phyloP scores from a whole-genome alignment of 2,797 vertebrate species.

The Parambassis ranga region DNA sequence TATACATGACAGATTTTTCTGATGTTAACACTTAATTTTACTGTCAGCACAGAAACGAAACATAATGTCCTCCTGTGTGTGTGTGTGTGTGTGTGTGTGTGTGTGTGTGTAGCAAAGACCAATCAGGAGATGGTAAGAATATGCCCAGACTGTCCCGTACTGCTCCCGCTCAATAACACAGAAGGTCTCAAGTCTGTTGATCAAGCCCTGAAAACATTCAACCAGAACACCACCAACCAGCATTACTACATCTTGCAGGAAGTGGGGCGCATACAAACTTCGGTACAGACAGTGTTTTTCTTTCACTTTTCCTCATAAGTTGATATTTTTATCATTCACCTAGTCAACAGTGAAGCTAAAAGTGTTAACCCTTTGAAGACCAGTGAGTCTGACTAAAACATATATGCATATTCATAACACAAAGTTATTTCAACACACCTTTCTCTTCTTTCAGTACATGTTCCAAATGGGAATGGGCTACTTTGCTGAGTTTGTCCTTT shows the following conservation, averaged over 20 bases:
- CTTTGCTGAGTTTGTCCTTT: background rate
- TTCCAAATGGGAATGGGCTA: rapidly evolving
- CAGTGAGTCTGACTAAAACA: no score
- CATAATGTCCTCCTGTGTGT: no score
- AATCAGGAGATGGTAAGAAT: rapidly evolving
- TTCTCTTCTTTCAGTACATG: constrained; percentile 3
- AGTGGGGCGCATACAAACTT: background rate
- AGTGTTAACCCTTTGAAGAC: no score
- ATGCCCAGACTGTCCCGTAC: background rate
- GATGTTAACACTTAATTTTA: no score
- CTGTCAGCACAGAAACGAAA: no score
- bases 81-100: background rate
- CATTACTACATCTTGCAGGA: constrained; percentile 17
- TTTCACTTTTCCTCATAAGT: background rate
- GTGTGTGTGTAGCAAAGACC: background rate
- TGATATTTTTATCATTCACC: no score
- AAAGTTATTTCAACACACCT: background rate
- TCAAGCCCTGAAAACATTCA: background rate
- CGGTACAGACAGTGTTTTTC: constrained; percentile 5
- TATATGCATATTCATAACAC: background rate
- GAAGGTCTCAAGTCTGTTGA: background rate
- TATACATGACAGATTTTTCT: no score
- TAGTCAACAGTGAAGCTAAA: no score
- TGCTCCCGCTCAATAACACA: background rate
- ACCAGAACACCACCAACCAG: background rate